A percentile compares a stretch with the other conserved stretches of the same genome.
Evolutionary conservation across 2,113 vertebrate species (phyloP).

Genomic region (Sceloporus tristichus): DNA sequence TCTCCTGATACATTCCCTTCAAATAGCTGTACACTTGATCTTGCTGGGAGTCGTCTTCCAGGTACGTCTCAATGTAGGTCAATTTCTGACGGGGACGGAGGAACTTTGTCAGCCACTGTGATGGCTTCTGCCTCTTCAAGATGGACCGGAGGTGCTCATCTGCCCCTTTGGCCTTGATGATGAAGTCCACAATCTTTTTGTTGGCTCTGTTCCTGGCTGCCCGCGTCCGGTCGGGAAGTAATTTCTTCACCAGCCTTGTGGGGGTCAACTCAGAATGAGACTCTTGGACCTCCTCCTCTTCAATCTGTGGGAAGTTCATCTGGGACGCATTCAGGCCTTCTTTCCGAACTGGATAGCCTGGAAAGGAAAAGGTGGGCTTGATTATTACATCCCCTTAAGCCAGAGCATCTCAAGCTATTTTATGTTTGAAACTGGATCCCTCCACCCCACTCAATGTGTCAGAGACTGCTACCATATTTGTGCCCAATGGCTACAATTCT

Average conservation of each 20-base stretch:
- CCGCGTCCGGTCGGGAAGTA: conserved; percentile 89
- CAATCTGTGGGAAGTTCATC: conserved; percentile 71
- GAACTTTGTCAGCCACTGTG: conserved; percentile 88
- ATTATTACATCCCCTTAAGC: not conserved
- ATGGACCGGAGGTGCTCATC: conserved; percentile 87
- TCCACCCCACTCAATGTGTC: too few species aligned
- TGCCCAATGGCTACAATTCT: too few species aligned
- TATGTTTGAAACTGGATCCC: too few species aligned
- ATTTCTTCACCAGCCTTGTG: conserved; percentile 77
- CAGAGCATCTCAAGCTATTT: not conserved
- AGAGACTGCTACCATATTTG: too few species aligned
- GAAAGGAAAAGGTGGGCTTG: not conserved
- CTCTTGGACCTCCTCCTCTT: conserved; percentile 49
- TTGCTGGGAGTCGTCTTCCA: conserved; percentile 92
- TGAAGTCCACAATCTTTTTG: conserved; percentile 89
- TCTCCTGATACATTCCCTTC: conserved; percentile 75
- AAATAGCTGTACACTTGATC: conserved; percentile 89
- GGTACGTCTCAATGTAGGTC: conserved; percentile 82
- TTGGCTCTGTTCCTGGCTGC: conserved; percentile 90
- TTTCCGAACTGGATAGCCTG: conserved; percentile 90
- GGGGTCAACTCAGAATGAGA: conserved; percentile 46
- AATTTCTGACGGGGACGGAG: conserved; percentile 69
- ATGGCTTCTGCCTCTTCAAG: conserved; percentile 82
- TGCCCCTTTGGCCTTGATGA: conserved; percentile 85
- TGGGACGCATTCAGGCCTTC: conserved; percentile 70